Conservation (phyloP, 2,797 vertebrate genomes). For the Acrossocheilus fasciatus region DNA sequence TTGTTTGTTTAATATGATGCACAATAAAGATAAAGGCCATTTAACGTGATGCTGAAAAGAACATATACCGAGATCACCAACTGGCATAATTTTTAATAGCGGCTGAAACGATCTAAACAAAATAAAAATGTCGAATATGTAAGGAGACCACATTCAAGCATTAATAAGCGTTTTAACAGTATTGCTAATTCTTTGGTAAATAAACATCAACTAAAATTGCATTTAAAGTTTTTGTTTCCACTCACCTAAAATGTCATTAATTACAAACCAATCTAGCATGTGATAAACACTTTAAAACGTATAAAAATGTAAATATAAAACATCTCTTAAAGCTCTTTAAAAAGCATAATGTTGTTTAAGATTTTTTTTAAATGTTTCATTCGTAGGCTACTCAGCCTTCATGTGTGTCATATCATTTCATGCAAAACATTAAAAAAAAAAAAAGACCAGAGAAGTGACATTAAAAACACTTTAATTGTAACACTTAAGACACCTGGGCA, state of each 20-base stretch:
- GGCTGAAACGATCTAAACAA: neutral
- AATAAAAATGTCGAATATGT: neutral
- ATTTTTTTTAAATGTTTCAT: neutral
- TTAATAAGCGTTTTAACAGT: neutral
- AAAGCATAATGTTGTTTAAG: neutral
- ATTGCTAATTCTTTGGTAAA: neutral
- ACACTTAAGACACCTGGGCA: constrained; percentile 77
- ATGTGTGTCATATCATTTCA: neutral
- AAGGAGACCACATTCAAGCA: neutral
- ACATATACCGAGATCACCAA: neutral
- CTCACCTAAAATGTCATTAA: neutral
- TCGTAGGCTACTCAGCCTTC: neutral
- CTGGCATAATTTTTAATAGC: neutral
- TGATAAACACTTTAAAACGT: neutral
- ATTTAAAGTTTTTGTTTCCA: neutral
- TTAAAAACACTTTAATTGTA: constrained; percentile 79
- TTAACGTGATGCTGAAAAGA: neutral
- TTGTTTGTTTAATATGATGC: neutral
- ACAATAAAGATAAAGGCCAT: constrained; percentile 13
- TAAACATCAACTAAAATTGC: too few species aligned
- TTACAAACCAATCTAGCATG: neutral
- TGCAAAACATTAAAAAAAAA: neutral
- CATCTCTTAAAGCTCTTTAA: neutral
- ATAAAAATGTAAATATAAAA: neutral
- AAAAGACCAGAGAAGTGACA: constrained; percentile 51